Percentiles rank a stretch among this genome's conserved stretches.
These are phyloP conservation scores for Chalcis sispes DNA, from an alignment of 2,888 invertebrate species.

Conservation along the genomic window DNA sequence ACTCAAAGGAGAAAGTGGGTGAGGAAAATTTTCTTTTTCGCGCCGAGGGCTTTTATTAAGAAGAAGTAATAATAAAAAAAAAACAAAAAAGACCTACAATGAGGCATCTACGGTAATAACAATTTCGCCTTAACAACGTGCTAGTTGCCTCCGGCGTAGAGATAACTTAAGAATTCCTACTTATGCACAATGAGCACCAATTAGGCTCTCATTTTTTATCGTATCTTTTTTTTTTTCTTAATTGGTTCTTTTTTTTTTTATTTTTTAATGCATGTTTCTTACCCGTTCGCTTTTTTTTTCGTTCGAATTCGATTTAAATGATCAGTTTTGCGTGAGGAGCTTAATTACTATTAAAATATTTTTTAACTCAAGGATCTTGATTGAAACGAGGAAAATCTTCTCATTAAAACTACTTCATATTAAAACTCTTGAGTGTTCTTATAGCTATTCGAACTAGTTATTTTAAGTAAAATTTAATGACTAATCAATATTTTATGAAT, in stretches of 20 bases:
- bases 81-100: not conserved
- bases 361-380: not conserved
- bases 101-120: slow-evolving; percentile 36
- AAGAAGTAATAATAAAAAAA: no score
- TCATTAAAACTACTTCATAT: no score
- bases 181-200: slow-evolving; percentile 24
- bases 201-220: slow-evolving; percentile 41
- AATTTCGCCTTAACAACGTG: slow-evolving; percentile 40
- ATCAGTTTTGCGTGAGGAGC: not conserved
- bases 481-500: no score
- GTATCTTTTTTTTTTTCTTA: not conserved
- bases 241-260: not conserved
- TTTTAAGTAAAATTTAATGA: no score
- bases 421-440: no score
- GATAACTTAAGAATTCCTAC: not conserved
- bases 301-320: not conserved
- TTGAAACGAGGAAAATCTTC: not conserved
- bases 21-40: not conserved
- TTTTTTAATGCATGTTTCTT: no score
- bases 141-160: slow-evolving; percentile 3
- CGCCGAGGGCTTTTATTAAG: not conserved
- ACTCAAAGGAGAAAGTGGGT: no score
- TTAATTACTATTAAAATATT: not conserved
- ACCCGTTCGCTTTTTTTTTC: not conserved
- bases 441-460: no score